Evolutionary conservation across 2,113 vertebrate species (phyloP).

Genomic region (Sakesphorus luctuosus): DNA sequence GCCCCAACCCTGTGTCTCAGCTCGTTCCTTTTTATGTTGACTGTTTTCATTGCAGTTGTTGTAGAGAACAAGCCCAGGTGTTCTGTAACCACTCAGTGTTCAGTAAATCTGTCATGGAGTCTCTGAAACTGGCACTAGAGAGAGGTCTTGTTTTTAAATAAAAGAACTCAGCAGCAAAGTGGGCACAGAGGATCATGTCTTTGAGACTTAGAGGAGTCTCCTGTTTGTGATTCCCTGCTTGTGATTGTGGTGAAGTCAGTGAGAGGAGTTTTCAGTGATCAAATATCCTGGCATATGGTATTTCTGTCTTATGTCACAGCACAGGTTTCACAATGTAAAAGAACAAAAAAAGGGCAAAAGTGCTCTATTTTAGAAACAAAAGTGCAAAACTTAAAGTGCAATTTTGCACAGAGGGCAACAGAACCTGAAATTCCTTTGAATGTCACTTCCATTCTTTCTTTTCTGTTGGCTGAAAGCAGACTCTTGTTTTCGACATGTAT

Average conservation of each 20-base stretch:
- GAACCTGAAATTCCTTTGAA: slow-evolving; percentile 23
- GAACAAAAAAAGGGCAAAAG: not conserved
- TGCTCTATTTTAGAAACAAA: slow-evolving; percentile 14
- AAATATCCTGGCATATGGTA: slow-evolving; percentile 24
- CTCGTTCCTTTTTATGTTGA: not conserved
- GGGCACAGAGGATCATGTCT: slow-evolving; percentile 24
- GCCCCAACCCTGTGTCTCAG: not conserved
- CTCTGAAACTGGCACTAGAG: not conserved
- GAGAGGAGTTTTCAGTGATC: slow-evolving; percentile 43
- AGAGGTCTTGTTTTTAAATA: slow-evolving; percentile 48
- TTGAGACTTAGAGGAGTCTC: not conserved
- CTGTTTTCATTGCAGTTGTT: not conserved
- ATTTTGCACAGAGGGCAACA: slow-evolving; percentile 63
- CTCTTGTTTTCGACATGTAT: slow-evolving; percentile 62
- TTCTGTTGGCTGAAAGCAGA: slow-evolving; percentile 47
- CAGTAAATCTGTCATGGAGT: not conserved
- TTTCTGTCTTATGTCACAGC: slow-evolving; percentile 49
- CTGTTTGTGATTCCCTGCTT: slow-evolving; percentile 33
- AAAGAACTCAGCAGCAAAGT: slow-evolving; percentile 73
- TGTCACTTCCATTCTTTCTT: slow-evolving; percentile 68
- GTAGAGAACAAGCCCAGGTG: not conserved
- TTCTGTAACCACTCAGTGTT: not conserved
- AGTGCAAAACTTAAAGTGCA: slow-evolving; percentile 48
- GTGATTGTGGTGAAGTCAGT: slow-evolving; percentile 37
- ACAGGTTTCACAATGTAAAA: slow-evolving; percentile 57